Evolutionary conservation across 92 coral and sea anemone species (phyloP).

Genomic region (Actinostola sp.): DNA sequence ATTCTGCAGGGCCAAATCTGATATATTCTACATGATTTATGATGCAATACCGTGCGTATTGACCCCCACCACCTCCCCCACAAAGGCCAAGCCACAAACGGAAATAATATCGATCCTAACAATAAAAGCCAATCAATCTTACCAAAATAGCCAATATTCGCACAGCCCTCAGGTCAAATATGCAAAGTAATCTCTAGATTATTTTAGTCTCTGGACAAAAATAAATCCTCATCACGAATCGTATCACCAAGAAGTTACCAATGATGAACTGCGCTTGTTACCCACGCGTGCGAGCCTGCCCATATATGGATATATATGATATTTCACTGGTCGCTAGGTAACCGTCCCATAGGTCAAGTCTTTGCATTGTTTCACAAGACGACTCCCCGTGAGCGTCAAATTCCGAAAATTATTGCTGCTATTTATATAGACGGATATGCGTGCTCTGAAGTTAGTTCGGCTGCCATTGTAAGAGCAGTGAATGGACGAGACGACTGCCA

Average conservation of each 20-base stretch:
- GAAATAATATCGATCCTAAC: background rate
- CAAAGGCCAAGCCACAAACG: constrained; percentile 2
- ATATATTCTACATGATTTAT: no score
- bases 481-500: background rate
- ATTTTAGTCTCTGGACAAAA: background rate
- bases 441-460: background rate
- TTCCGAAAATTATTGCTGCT: constrained; percentile 3
- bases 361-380: constrained; percentile 1
- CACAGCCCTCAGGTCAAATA: constrained; percentile 2
- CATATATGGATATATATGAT: constrained; percentile 21
- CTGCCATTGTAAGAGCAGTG: background rate
- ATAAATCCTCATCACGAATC: background rate
- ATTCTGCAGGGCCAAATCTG: no score
- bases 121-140: background rate
- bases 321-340: constrained; percentile 18
- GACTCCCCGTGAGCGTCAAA: constrained; percentile 20
- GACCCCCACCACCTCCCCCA: constrained; percentile 3
- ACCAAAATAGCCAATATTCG: constrained; percentile 7
- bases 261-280: constrained; percentile 10
- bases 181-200: background rate
- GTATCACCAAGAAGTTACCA: background rate
- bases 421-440: constrained; percentile 17
- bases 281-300: constrained; percentile 1
- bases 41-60: background rate
- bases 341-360: constrained; percentile 26